Conservation (phyloP, 1,140 invertebrate genomes). For the Listronotus bonariensis region DNA sequence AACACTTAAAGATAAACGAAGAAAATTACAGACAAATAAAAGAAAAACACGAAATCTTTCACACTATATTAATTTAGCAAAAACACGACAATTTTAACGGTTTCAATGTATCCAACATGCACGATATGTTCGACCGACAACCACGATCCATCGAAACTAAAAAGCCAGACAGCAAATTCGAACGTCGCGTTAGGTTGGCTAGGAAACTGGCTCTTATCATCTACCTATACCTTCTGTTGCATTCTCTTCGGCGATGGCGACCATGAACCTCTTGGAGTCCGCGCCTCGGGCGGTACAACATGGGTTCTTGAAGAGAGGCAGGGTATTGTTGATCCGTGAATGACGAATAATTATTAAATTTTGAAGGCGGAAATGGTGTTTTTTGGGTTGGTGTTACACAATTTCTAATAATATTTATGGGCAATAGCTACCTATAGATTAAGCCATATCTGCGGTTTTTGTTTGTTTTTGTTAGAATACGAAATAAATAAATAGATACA, state of each 20-base stretch:
- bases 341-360: too few species aligned
- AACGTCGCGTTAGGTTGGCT: conserved; percentile 13
- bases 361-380: too few species aligned
- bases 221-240: conserved; percentile 6
- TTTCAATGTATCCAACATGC: conserved; percentile 2
- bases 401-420: too few species aligned
- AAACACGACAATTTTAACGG: neutral
- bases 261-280: conserved; percentile 36
- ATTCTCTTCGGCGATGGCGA: conserved; percentile 29
- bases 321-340: too few species aligned
- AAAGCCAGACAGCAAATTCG: conserved; percentile 14
- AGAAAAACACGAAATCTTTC: neutral
- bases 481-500: too few species aligned
- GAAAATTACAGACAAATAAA: neutral
- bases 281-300: conserved; percentile 21
- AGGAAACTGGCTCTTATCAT: conserved; percentile 36
- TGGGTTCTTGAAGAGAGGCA: neutral
- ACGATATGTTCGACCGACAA: neutral
- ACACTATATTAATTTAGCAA: neutral
- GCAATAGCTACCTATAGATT: too few species aligned
- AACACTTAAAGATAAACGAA: too few species aligned
- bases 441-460: too few species aligned
- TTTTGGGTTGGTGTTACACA: too few species aligned
- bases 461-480: too few species aligned
- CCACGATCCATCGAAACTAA: conserved; percentile 19